A percentile compares a stretch with the other conserved stretches of the same genome.
phyloP scores from a whole-genome alignment of 2,888 invertebrate species.

The Drosophila infuscata region DNA sequence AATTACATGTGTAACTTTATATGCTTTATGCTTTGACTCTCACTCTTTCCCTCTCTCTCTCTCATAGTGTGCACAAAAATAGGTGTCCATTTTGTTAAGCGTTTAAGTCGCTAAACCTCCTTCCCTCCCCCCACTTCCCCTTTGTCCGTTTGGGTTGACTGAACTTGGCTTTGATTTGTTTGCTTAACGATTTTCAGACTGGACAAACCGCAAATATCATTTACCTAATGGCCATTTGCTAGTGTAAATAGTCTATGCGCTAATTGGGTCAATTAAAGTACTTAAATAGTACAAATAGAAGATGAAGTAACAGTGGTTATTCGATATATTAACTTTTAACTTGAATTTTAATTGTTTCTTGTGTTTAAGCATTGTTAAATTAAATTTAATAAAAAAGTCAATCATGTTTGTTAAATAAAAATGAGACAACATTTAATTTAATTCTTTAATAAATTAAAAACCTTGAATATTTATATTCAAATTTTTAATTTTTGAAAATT shows the following conservation, averaged over 20 bases:
- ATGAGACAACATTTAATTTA: too few species aligned
- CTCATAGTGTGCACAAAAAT: conserved; percentile 28
- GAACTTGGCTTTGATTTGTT: conserved; percentile 39
- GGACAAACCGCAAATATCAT: conserved; percentile 67
- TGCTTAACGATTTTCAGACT: conserved; percentile 57
- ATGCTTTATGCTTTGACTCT: conserved; percentile 27
- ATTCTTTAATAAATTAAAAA: background rate
- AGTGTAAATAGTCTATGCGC: conserved; percentile 56
- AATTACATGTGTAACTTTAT: conserved; percentile 48
- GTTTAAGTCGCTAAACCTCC: conserved; percentile 23
- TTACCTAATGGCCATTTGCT: conserved; percentile 66
- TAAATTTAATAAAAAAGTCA: too few species aligned
- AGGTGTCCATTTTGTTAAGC: conserved; percentile 21
- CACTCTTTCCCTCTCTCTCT: background rate
- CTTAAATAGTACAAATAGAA: conserved; percentile 16
- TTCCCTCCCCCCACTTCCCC: background rate
- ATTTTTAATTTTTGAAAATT: background rate
- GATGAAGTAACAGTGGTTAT: background rate
- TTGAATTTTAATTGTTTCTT: background rate
- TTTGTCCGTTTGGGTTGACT: conserved; percentile 27
- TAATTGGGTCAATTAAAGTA: conserved; percentile 66
- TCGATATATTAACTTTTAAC: background rate
- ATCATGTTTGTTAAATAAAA: too few species aligned
- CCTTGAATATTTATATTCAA: background rate
- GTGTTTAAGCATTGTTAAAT: too few species aligned